Evolutionary conservation across 2,113 vertebrate genomes (phyloP).

Genomic region (Callaeas wilsoni): DNA sequence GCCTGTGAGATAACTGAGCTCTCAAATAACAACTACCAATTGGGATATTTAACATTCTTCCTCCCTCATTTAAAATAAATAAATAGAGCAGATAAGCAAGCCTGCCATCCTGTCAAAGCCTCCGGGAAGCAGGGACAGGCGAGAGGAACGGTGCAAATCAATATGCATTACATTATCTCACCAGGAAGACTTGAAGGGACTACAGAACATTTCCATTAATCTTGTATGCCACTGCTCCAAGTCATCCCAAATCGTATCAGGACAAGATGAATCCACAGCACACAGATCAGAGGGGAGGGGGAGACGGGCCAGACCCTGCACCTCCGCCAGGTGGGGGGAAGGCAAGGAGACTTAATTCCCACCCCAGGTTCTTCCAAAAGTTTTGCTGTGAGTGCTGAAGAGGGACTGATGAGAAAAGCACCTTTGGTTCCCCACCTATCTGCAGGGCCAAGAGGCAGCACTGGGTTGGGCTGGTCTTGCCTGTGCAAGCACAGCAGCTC

Average conservation of each 20-base stretch:
- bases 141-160: constrained; percentile 7
- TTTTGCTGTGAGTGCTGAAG: not conserved
- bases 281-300: not conserved
- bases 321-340: not conserved
- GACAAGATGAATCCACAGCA: not conserved
- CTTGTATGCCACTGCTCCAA: not conserved
- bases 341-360: not conserved
- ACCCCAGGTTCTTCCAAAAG: not conserved
- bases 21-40: not conserved
- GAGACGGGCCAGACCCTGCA: not conserved
- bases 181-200: not conserved
- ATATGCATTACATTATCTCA: constrained; percentile 36
- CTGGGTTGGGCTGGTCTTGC: not conserved
- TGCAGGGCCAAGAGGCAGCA: not conserved
- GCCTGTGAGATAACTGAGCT: not conserved
- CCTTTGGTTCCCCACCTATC: not conserved
- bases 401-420: not conserved
- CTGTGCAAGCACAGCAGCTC: not conserved
- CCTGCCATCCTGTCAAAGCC: not conserved
- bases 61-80: not conserved
- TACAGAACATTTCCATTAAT: constrained; percentile 30
- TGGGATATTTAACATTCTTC: not conserved
- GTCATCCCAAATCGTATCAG: not conserved
- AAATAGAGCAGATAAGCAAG: not conserved
- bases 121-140: not conserved